Evolutionary conservation across 2,113 vertebrate genomes (phyloP).

Genomic region (Tachycineta bicolor): DNA sequence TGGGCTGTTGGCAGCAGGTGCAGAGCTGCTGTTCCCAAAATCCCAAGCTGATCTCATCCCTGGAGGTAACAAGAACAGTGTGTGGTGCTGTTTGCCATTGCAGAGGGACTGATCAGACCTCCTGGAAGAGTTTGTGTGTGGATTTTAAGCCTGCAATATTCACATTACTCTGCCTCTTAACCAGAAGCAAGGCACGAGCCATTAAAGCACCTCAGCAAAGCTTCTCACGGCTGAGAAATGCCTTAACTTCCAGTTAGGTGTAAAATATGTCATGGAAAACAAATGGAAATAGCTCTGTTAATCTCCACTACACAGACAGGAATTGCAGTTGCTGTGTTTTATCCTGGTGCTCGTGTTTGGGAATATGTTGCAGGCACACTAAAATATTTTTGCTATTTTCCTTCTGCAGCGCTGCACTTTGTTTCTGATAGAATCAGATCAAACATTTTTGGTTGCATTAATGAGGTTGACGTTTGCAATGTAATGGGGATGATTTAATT

Average conservation of each 20-base stretch:
- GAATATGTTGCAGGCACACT: neutral
- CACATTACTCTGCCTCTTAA: neutral
- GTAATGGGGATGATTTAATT: neutral
- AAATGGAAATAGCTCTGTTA: slow-evolving; percentile 1
- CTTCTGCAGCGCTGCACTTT: neutral
- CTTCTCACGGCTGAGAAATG: neutral
- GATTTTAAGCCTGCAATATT: neutral
- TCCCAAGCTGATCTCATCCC: neutral
- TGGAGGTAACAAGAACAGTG: neutral
- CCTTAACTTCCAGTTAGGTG: neutral
- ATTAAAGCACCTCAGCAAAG: neutral
- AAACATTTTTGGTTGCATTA: neutral
- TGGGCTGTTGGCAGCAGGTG: neutral
- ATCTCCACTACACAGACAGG: neutral
- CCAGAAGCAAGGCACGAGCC: neutral
- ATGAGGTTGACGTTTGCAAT: neutral
- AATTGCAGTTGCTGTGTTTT: neutral
- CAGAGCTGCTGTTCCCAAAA: neutral
- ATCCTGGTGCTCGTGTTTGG: neutral
- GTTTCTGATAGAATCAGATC: neutral
- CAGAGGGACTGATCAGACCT: neutral
- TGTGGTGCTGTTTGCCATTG: neutral
- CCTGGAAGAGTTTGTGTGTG: neutral
- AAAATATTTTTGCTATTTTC: neutral
- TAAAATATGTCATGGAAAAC: neutral